phyloP scores from a whole-genome alignment of 2,888 invertebrate genomes.

The Aethes cnicana region DNA sequence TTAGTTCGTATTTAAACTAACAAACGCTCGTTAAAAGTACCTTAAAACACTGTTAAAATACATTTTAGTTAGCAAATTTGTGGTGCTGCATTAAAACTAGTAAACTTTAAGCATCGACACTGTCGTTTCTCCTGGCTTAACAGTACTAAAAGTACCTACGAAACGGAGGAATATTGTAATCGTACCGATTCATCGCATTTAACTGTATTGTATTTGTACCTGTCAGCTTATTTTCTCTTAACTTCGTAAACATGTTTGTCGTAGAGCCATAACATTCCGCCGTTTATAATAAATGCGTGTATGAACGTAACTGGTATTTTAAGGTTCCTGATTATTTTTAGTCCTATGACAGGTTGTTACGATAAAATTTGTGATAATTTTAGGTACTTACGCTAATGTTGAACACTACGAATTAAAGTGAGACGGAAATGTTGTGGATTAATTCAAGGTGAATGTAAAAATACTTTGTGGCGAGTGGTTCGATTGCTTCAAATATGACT shows the following conservation, averaged over 20 bases:
- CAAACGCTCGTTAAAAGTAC: slow-evolving; percentile 22
- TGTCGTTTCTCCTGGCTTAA: slow-evolving; percentile 19
- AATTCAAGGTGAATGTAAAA: slow-evolving; percentile 51
- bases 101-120: slow-evolving; percentile 4
- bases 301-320: slow-evolving; percentile 51
- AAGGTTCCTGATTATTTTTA: slow-evolving; percentile 65
- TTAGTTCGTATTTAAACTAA: slow-evolving; percentile 5
- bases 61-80: slow-evolving; percentile 27
- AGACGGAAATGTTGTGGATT: slow-evolving; percentile 45
- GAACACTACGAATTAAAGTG: slow-evolving; percentile 53
- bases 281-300: slow-evolving; percentile 37
- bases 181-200: slow-evolving; percentile 33
- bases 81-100: slow-evolving; percentile 22
- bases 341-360: slow-evolving; percentile 43
- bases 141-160: slow-evolving; percentile 26
- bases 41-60: slow-evolving; percentile 18
- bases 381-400: slow-evolving; percentile 64
- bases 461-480: slow-evolving; percentile 17
- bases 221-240: slow-evolving; percentile 28
- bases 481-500: slow-evolving; percentile 25
- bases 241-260: slow-evolving; percentile 35
- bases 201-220: slow-evolving; percentile 36
- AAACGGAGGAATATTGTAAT: slow-evolving; percentile 13
- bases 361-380: slow-evolving; percentile 72
- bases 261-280: slow-evolving; percentile 58